Evolutionary conservation across 2,888 invertebrate species (phyloP), one percentile per base, ranked within the genome.

Genomic region (Dilophus febrilis): DNA sequence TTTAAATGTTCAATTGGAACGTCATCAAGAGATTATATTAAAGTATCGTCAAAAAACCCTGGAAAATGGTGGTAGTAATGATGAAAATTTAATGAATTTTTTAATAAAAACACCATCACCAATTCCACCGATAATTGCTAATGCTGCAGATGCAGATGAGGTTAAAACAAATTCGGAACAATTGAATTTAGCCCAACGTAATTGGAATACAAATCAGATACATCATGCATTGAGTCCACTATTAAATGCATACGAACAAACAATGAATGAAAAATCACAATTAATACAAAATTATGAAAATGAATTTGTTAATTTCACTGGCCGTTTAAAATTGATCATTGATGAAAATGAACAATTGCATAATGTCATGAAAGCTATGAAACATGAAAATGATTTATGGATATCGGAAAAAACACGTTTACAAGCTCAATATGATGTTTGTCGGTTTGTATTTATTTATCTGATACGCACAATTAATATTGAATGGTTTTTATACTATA

Each of bases 171-270:
- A 22, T 22, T 22, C 22, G 7, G 8, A 36, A 11, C 26, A 5
- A 27, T n/a, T n/a, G n/a, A n/a, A n/a, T n/a, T n/a, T n/a, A n/a
- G n/a, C n/a, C n/a, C 10, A 14, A 6, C 14, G 41, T 5, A 40
- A 50, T 45, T 48, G 51, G 47, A 51, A 48, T 2, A 35, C 48
- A 0, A 44, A 51, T 17, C 51, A 53, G 27, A n/a, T n/a, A n/a
- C n/a, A n/a, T n/a, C 51, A 58, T 39, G 56, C 65, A 44, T 34
- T 66, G 58, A 70, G 68, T 0, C 85, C 85, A 0, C 62, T 86
- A 4, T 65, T 85, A 45, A 75, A 80, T 52, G 80, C 84, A 0
- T 86, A 84, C 51, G 78, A 83, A 56, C 83, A 84, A 52, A 78
- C 77, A 45, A 57, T 85, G 0, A 67, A 66, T 48, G 85, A 86